Base-by-base conservation (phyloP, 2,113 vertebrate genomes). In the Centropus unirufus region DNA sequence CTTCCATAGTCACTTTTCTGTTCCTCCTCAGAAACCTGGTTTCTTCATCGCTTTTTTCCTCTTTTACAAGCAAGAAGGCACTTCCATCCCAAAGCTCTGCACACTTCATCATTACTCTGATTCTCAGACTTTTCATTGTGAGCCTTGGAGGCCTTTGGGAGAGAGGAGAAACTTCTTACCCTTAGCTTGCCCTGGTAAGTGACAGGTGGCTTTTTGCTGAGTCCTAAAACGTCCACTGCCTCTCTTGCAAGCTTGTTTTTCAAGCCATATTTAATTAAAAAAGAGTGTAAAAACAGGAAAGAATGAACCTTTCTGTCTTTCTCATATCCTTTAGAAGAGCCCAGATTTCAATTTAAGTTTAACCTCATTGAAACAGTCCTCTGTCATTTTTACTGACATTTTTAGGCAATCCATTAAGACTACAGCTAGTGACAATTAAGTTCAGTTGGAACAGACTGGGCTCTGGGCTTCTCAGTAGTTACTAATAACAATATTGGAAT, bases 341-440 rank as follows among this genome's bases (percentile, higher is more conserved):
- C 23, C 36, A 76, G 91, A 69, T 92, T 82, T 74, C 69, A 76
- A 89, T 91, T 92, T 77, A 85, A 63, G 36, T 82, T 92, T 90
- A 91, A 85, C 46, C 54, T 88, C 59, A 46, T 67, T 73, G 78
- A 85, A 70, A 1, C 2, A 1, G 26, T 85, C 17, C 14, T 79
- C 68, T 92, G 55, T 92, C 58, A 9, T 79, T 95, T 95, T 62
- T 59, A 39, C 82, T 88, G 84, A 82, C 67, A 42, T 46, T 85
- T 89, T 55, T 49, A 84, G 78, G 59, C 46, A 87, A 70, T 59
- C 23, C 29, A 39, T 87, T 82, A 82, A 54, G 89, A 51, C 46
- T 92, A 79, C 49, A 58, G 76, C 70, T 68, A 87, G 58, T 73
- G 89, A 69, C 87, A 85, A 85, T 89, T 91, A 89, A 73, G 40